Percentiles rank a stretch among this genome's conserved stretches.
Evolutionary conservation across 2,113 vertebrate species (phyloP).

Genomic region (Festucalex cinctus): DNA sequence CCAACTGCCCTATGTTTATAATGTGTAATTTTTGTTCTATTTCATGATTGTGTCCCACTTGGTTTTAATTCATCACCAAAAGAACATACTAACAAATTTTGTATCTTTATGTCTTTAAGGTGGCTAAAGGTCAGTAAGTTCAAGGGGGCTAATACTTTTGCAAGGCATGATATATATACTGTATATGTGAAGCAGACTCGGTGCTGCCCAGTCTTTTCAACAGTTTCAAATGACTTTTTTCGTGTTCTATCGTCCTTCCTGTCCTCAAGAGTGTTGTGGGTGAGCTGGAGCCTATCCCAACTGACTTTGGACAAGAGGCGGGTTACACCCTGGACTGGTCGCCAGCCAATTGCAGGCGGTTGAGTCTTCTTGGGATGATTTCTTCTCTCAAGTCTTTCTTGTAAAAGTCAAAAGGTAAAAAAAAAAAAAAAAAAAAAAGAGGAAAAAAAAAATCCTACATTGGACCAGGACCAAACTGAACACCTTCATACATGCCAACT

Average conservation of each 20-base stretch:
- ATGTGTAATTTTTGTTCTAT: too few species aligned
- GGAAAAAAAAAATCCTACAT: not conserved
- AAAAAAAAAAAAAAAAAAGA: not conserved
- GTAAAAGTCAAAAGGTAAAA: not conserved
- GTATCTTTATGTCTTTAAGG: too few species aligned
- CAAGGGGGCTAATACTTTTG: too few species aligned
- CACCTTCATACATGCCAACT: not conserved
- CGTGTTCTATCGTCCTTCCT: not conserved
- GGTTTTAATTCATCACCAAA: too few species aligned
- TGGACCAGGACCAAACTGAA: not conserved
- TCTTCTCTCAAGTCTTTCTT: slow-evolving; percentile 1
- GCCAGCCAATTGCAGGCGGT: slow-evolving; percentile 1
- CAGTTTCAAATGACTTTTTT: not conserved
- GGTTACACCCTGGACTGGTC: not conserved
- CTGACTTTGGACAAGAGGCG: not conserved
- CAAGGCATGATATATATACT: too few species aligned
- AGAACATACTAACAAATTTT: too few species aligned
- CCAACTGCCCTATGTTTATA: too few species aligned
- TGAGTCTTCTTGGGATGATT: not conserved
- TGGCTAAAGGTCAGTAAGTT: too few species aligned
- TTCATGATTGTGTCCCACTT: too few species aligned
- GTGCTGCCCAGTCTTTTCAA: too few species aligned
- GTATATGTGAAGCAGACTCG: too few species aligned
- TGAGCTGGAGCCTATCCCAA: not conserved
- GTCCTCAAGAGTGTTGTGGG: not conserved